These are phyloP conservation scores for Proterorhinus semilunaris DNA, from an alignment of 2,113 vertebrate genomes.

Conservation along the genomic window DNA sequence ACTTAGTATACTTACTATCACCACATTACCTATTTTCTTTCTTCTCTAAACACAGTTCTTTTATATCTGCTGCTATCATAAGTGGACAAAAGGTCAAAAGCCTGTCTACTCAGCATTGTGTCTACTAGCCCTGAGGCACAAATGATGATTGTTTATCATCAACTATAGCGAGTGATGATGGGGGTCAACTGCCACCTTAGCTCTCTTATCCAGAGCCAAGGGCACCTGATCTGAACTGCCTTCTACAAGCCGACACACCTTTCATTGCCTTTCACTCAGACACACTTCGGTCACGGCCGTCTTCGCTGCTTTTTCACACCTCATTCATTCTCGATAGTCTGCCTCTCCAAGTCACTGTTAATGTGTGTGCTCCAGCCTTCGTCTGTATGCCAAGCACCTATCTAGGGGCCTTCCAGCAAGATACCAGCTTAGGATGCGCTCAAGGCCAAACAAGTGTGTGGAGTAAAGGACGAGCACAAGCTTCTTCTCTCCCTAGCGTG, in stretches of 20 bases:
- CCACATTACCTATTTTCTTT: not conserved
- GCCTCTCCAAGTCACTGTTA: constrained; percentile 42
- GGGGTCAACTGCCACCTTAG: constrained; percentile 26
- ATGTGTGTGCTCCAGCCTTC: constrained; percentile 28
- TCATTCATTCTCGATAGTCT: constrained; percentile 40
- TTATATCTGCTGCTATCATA: not conserved
- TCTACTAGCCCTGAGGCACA: not conserved
- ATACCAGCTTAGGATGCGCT: constrained; percentile 61
- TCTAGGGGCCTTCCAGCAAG: constrained; percentile 60
- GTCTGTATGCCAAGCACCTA: constrained; percentile 67
- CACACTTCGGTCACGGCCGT: constrained; percentile 15
- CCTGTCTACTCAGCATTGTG: not conserved
- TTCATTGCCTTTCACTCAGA: constrained; percentile 10
- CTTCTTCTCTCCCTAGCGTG: constrained; percentile 32
- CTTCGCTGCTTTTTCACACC: constrained; percentile 36
- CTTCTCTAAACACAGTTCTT: not conserved
- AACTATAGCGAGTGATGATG: not conserved
- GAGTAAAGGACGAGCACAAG: constrained; percentile 63
- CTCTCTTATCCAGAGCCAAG: constrained; percentile 29
- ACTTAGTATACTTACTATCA: not conserved
- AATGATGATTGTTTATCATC: not conserved
- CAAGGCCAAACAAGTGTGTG: constrained; percentile 70
- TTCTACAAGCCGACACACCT: not conserved
- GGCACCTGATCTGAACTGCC: constrained; percentile 5
- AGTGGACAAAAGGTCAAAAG: not conserved